These are phyloP conservation scores for Vanacampus margaritifer DNA, from an alignment of 2,113 vertebrate genomes.

Conservation along the genomic window DNA sequence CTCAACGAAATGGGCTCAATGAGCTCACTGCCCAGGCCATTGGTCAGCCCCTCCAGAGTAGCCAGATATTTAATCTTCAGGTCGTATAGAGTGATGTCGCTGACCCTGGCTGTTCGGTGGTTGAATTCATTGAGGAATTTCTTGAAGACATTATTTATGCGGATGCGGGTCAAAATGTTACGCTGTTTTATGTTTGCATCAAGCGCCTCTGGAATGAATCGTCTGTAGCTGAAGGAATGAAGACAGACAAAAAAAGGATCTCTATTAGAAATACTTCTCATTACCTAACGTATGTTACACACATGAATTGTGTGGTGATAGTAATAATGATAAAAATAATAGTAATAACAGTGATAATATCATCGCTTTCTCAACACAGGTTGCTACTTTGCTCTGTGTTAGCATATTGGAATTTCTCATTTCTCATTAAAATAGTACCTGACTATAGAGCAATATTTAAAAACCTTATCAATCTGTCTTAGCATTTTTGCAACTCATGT, in stretches of 20 bases:
- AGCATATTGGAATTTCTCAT: no score
- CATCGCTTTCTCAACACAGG: no score
- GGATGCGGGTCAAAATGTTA: slow-evolving; percentile 88
- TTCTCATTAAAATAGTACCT: no score
- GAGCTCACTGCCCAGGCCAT: slow-evolving; percentile 81
- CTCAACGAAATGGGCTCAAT: slow-evolving; percentile 73
- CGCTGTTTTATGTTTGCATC: slow-evolving; percentile 89
- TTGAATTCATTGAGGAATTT: slow-evolving; percentile 96
- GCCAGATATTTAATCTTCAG: slow-evolving; percentile 96
- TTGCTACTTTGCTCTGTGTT: no score
- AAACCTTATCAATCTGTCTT: no score
- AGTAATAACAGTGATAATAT: no score
- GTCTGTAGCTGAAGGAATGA: slow-evolving; percentile 80
- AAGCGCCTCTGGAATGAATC: slow-evolving; percentile 88
- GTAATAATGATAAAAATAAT: no score
- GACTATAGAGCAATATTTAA: no score
- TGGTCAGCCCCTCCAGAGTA: slow-evolving; percentile 89
- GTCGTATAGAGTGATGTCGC: slow-evolving; percentile 85
- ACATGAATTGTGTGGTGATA: no score
- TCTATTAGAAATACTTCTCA: not conserved
- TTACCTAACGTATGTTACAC: not conserved
- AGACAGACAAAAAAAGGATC: not conserved
- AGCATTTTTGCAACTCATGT: no score
- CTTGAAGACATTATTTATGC: slow-evolving; percentile 96
- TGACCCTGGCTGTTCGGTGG: slow-evolving; percentile 85